A percentile compares a stretch with the other conserved stretches of the same genome.
phyloP scores from a whole-genome alignment of 1,140 invertebrate genomes.

The Lanistes nyassanus region DNA sequence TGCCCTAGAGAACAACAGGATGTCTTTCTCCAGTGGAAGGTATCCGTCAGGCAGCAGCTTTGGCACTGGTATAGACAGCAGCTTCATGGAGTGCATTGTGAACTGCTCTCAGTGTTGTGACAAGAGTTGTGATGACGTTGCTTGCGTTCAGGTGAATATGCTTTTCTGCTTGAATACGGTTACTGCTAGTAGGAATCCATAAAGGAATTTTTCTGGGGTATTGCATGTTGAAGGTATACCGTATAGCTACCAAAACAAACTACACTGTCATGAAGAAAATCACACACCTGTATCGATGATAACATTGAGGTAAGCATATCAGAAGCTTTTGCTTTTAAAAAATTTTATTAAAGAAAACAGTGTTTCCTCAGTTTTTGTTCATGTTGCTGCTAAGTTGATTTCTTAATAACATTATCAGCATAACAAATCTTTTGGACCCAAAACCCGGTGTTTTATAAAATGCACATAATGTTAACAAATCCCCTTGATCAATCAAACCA shows the following conservation, averaged over 20 bases:
- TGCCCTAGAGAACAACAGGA: not conserved
- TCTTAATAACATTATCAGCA: too few species aligned
- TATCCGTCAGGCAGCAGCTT: not conserved
- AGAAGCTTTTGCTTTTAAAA: too few species aligned
- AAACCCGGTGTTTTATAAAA: too few species aligned
- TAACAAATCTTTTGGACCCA: too few species aligned
- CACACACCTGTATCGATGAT: not conserved
- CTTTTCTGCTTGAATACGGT: not conserved
- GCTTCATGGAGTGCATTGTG: constrained; percentile 1
- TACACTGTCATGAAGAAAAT: not conserved
- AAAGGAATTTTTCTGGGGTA: not conserved
- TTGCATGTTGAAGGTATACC: not conserved
- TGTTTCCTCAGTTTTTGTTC: too few species aligned
- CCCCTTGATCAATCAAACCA: too few species aligned
- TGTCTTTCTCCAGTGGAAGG: not conserved
- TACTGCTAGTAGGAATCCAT: not conserved
- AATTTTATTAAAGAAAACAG: too few species aligned
- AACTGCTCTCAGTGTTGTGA: not conserved
- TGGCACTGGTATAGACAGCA: not conserved
- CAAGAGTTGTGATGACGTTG: not conserved
- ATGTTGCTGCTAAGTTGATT: too few species aligned
- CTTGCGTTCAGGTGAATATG: not conserved
- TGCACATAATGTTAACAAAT: too few species aligned
- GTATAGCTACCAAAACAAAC: not conserved
- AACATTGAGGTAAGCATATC: not conserved